Evolutionary conservation across 2,113 vertebrate genomes (phyloP), one percentile per base, ranked within the genome.

Genomic region (Empidonax alnorum): DNA sequence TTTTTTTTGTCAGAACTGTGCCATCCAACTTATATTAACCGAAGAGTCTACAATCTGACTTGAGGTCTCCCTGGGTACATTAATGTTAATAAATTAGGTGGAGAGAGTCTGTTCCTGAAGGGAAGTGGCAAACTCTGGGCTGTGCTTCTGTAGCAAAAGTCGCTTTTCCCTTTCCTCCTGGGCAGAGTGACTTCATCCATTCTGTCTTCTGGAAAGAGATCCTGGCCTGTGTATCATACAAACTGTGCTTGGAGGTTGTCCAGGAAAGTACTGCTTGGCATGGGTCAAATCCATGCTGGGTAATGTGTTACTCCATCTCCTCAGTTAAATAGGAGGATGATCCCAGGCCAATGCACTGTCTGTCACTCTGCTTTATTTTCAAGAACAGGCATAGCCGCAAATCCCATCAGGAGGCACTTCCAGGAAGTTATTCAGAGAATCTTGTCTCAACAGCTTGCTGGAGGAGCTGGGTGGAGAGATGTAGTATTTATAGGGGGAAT

Each of bases 361-460:
- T 92, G 79, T 21, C 35, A 30, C 44, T 23, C 53, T 83, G 76
- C 19, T 94, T 67, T 0, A 0, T 80, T 84, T 84, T 65, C 55
- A 90, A 39, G 63, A 80, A 88, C 35, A 90, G 46, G 25, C 92
- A 53, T 14, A 62, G 37, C 19, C 50, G 27, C 59, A 86, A 41
- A 74, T 80, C 79, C 79, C 52, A 44, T 77, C 47, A 77, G 63
- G 3, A 83, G 39, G 37, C 89, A 71, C 86, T 90, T 93, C 83
- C 59, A 86, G 47, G 59, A 77, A 74, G 42, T 35, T 91, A 27
- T 84, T 84, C 21, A 39, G 77, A 89, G 83, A 83, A 81, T 92
- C 83, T 92, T 81, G 50, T 77, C 90, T 90, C 86, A 85, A 86
- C 92, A 96, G 79, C 76, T 93, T 93, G 76, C 68, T 81, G 68